phyloP scores from a whole-genome alignment of 2,888 invertebrate species.

The Phengaris alcon region DNA sequence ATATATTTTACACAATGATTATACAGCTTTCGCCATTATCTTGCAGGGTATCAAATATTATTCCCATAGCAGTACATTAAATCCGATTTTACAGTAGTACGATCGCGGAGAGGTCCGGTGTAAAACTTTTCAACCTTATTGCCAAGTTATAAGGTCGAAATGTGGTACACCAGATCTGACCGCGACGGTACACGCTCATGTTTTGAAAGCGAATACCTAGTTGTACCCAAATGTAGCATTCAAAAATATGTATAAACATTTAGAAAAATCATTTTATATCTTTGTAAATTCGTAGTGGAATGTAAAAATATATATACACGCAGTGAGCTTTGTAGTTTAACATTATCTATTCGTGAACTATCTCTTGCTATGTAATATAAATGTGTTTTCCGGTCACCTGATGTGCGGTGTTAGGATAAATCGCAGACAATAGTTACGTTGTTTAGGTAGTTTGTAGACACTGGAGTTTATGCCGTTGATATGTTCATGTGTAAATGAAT shows the following conservation, averaged over 20 bases:
- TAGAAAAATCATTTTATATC: slow-evolving; percentile 47
- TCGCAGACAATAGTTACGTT: slow-evolving; percentile 75
- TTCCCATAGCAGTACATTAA: neutral
- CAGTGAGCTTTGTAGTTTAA: slow-evolving; percentile 32
- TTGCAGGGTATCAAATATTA: slow-evolving; percentile 18
- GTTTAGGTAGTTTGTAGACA: slow-evolving; percentile 78
- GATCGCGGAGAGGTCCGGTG: too few species aligned
- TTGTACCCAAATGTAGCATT: neutral
- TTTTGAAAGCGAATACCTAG: neutral
- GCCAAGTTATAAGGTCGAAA: too few species aligned
- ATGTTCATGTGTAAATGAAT: slow-evolving; percentile 74
- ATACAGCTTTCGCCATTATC: slow-evolving; percentile 11
- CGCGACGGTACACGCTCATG: neutral
- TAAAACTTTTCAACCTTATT: too few species aligned
- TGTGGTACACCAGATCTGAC: too few species aligned
- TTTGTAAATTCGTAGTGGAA: slow-evolving; percentile 53
- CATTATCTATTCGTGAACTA: slow-evolving; percentile 38
- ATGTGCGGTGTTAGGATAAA: slow-evolving; percentile 65
- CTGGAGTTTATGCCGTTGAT: slow-evolving; percentile 77
- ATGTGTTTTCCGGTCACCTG: slow-evolving; percentile 61
- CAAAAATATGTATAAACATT: slow-evolving; percentile 27
- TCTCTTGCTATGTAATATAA: slow-evolving; percentile 41
- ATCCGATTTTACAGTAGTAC: neutral
- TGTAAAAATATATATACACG: slow-evolving; percentile 37
- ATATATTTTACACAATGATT: slow-evolving; percentile 2